Evolutionary conservation across 2,888 invertebrate genomes (phyloP), one percentile per base, ranked within the genome.

Genomic region (Polia nebulosa): DNA sequence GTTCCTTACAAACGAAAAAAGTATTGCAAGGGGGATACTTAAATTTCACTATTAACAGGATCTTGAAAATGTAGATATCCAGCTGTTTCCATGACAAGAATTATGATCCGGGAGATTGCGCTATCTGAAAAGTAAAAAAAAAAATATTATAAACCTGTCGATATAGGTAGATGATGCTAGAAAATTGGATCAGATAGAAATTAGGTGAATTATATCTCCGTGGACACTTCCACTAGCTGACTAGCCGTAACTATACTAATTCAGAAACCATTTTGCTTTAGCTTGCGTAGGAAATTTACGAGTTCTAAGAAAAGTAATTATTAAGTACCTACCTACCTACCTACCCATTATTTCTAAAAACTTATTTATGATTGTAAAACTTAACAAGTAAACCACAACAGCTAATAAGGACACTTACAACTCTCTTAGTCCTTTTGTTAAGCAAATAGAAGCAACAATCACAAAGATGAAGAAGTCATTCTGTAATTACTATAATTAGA

Each of bases 401-500:
- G 13, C 13, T 64, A 73, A 25, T 64, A 39, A 73, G 17, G n/a
- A 13, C 65, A 52, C 74, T 65, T 74, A 70, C 52, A 39, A 11
- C 25, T 36, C 17, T 44, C 44, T 45, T 65, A 73, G 65, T 65
- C 32, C 74, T 74, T 39, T 70, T 74, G 68, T 56, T 56, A 56
- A 44, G 57, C 15, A 72, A 72, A 72, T 51, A 72, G 34, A 45
- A 57, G 47, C n/a, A 52, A 32, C 20, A 15, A 32, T 20, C 32
- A n/a, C 22, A n/a, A 55, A 59, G 25, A 72, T 72, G 55, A 72
- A 78, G 74, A 60, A 73, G 66, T 57, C 25, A 72, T 60, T 78
- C 55, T 47, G 25, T 49, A 74, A 79, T 74, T 44, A 67, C 57
- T 67, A 45, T 59, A 74, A 74, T 76, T 59, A 78, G 70, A 51